phyloP scores from a whole-genome alignment of 2,113 vertebrate genomes.

The Tachysurus fulvidraco region DNA sequence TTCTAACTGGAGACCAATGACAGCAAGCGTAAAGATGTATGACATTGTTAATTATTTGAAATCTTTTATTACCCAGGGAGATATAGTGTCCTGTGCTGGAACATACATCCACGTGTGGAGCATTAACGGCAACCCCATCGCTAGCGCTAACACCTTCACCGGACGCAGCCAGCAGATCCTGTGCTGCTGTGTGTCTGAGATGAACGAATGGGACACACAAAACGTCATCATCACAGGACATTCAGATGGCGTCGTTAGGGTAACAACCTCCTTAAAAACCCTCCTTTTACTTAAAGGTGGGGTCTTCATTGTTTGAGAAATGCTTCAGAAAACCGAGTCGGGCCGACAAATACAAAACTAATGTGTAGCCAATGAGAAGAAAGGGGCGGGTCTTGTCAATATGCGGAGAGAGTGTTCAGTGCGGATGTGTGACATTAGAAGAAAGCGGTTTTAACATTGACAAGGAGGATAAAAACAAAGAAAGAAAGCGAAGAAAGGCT shows the following conservation, averaged over 20 bases:
- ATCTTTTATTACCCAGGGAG: slow-evolving; percentile 75
- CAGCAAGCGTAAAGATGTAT: no score
- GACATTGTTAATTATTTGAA: not conserved
- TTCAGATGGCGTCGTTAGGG: slow-evolving; percentile 93
- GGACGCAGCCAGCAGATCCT: slow-evolving; percentile 94
- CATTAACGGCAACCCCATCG: slow-evolving; percentile 93
- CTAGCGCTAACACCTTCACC: slow-evolving; percentile 95
- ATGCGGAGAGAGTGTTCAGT: no score
- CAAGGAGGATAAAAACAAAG: no score
- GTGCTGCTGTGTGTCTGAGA: slow-evolving; percentile 96
- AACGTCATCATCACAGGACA: slow-evolving; percentile 97
- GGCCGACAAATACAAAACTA: no score
- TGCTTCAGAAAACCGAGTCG: no score
- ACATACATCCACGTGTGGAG: slow-evolving; percentile 97
- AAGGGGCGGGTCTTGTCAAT: no score
- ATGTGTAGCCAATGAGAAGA: no score
- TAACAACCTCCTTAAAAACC: slow-evolving; percentile 58
- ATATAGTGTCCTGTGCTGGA: slow-evolving; percentile 93
- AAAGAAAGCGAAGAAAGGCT: no score
- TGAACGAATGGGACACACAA: slow-evolving; percentile 99
- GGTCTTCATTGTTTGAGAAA: no score
- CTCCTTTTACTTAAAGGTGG: not conserved
- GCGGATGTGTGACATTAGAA: no score
- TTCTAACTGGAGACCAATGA: not conserved
- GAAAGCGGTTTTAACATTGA: no score